Percentiles rank a stretch among this genome's conserved stretches.
These are phyloP conservation scores for Spea bombifrons DNA, from an alignment of 2,113 vertebrate species.

Conservation along the genomic window DNA sequence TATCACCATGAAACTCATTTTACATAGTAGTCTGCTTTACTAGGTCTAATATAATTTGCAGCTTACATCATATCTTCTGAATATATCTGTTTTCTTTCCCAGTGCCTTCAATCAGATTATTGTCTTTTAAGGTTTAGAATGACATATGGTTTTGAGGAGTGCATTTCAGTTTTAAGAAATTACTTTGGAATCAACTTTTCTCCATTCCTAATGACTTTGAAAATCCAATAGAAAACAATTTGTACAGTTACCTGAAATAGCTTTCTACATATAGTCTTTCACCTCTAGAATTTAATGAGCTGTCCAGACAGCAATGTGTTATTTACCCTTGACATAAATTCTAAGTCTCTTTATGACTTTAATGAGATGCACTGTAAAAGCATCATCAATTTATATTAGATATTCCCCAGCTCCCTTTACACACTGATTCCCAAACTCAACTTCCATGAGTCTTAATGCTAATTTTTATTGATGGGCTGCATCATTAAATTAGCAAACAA, in stretches of 20 bases:
- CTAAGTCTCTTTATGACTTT: conserved; percentile 62
- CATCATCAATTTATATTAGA: conserved; percentile 65
- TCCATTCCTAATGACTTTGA: conserved; percentile 34
- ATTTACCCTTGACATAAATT: conserved; percentile 68
- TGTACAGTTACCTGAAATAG: conserved; percentile 40
- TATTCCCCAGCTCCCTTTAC: conserved; percentile 57
- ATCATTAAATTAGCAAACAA: conserved; percentile 61
- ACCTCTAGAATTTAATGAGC: conserved; percentile 57
- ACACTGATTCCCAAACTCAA: conserved; percentile 54
- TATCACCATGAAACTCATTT: neutral
- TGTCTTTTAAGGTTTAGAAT: conserved; percentile 36
- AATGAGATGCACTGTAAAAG: conserved; percentile 65
- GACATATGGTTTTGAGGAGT: conserved; percentile 39
- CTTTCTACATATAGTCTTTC: conserved; percentile 50
- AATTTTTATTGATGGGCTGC: conserved; percentile 65
- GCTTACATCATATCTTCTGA: conserved; percentile 3
- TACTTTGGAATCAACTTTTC: conserved; percentile 41
- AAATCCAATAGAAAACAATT: conserved; percentile 36
- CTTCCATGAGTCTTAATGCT: conserved; percentile 56
- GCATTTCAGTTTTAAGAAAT: conserved; percentile 34
- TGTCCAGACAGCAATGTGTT: conserved; percentile 56
- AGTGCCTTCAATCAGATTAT: conserved; percentile 35
- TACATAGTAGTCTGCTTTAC: neutral
- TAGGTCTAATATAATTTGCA: conserved; percentile 16
- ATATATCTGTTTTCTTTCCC: conserved; percentile 16